Conservation (phyloP, 2,113 vertebrate genomes). For the Neolamprologus sp. region DNA sequence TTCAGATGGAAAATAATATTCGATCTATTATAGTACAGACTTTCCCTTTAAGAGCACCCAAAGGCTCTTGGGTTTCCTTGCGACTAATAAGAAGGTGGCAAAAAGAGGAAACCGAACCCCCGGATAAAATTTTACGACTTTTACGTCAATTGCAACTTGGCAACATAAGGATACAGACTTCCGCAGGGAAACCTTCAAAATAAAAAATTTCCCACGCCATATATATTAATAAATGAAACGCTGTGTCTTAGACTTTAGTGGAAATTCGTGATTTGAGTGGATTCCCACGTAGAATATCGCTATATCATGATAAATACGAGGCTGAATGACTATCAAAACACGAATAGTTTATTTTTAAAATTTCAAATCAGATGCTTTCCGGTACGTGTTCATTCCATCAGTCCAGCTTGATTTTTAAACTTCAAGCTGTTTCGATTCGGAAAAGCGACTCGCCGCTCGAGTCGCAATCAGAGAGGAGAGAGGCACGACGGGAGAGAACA, state of each 20-base stretch:
- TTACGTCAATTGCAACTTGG: background rate
- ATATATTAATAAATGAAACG: background rate
- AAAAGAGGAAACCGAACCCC: slow-evolving; percentile 13
- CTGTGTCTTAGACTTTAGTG: background rate
- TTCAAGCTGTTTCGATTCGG: slow-evolving; percentile 21
- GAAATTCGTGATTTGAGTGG: background rate
- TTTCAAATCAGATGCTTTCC: background rate
- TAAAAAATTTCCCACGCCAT: background rate
- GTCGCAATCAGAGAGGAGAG: slow-evolving; percentile 22
- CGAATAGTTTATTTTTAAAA: background rate
- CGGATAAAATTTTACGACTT: background rate
- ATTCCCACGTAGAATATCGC: background rate
- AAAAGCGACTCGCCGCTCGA: slow-evolving; percentile 28
- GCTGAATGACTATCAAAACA: background rate
- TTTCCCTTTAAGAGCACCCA: slow-evolving; percentile 17
- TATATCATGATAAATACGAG: background rate
- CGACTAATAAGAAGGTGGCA: slow-evolving; percentile 44
- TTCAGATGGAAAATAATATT: background rate
- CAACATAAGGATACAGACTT: background rate
- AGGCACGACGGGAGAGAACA: slow-evolving; percentile 14
- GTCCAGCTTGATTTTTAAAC: background rate
- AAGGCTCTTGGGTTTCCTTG: background rate
- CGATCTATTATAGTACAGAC: background rate
- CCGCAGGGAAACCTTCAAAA: background rate
- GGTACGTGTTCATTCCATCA: rapidly evolving